Percentiles rank a stretch among this genome's conserved stretches.
These are phyloP conservation scores for Triops cancriformis DNA, from an alignment of 1,140 invertebrate species.

Conservation along the genomic window DNA sequence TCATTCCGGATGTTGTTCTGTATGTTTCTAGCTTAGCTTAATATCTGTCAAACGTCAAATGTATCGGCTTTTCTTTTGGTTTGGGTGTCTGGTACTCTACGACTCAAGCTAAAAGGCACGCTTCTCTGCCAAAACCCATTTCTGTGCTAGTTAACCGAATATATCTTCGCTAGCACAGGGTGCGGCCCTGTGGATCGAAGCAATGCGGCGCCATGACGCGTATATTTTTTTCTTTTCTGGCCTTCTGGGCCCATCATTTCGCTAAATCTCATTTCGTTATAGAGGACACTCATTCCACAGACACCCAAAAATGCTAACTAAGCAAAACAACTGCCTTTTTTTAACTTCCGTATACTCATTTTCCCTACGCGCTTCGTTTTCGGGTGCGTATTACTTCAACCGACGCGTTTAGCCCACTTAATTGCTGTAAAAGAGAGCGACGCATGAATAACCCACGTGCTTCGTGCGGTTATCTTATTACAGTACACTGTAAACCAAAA, in stretches of 20 bases:
- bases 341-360: neutral
- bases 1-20: neutral
- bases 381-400: neutral
- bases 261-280: neutral
- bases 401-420: neutral
- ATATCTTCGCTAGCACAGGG: conserved; percentile 1
- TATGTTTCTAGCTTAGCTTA: neutral
- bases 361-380: neutral
- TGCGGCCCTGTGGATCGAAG: neutral
- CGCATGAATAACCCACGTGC: neutral
- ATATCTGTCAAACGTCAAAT: neutral
- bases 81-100: neutral
- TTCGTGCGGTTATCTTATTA: neutral
- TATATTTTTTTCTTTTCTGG: neutral
- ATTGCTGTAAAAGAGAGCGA: neutral
- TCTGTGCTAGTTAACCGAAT: conserved; percentile 10
- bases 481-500: no score
- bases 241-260: neutral
- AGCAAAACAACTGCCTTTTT: neutral
- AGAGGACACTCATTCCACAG: neutral
- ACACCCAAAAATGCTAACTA: neutral
- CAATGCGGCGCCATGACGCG: neutral
- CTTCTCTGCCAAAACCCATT: conserved; percentile 10
- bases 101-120: neutral
- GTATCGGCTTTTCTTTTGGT: conserved; percentile 1